Percentiles rank a stretch among this genome's conserved stretches.
Evolutionary conservation across 2,113 vertebrate species (phyloP).

Genomic region (Nansenia antarctica): DNA sequence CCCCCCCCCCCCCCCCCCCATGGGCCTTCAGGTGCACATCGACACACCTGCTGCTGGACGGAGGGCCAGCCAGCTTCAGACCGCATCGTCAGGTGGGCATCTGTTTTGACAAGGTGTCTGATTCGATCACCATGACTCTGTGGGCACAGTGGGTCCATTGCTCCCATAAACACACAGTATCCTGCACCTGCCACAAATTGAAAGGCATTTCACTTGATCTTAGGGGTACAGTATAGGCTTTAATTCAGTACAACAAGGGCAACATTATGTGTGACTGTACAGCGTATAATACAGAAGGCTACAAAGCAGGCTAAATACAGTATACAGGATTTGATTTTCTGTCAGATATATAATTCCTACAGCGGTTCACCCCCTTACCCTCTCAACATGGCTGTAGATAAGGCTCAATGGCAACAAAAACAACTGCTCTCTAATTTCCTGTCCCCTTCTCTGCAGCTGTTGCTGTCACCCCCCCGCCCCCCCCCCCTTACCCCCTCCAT

Average conservation of each 20-base stretch:
- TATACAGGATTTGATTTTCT: not conserved
- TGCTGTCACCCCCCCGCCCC: slow-evolving; percentile 49
- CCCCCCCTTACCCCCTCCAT: slow-evolving; percentile 39
- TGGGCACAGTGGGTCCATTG: slow-evolving; percentile 37
- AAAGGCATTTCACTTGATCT: slow-evolving; percentile 21
- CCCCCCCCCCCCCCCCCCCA: no score
- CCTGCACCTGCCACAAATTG: slow-evolving; percentile 16
- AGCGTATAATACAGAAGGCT: not conserved
- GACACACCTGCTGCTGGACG: slow-evolving; percentile 41
- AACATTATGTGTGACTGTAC: not conserved
- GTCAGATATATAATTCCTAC: not conserved
- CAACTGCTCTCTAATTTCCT: slow-evolving; percentile 57
- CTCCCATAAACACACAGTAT: slow-evolving; percentile 26
- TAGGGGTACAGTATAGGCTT: not conserved
- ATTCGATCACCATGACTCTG: slow-evolving; percentile 59
- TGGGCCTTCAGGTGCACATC: slow-evolving; percentile 50
- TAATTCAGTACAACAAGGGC: not conserved
- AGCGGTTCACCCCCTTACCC: not conserved
- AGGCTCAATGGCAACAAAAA: slow-evolving; percentile 43
- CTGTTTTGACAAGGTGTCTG: slow-evolving; percentile 64
- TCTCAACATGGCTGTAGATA: slow-evolving; percentile 7
- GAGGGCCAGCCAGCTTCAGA: slow-evolving; percentile 45
- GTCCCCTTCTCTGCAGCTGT: slow-evolving; percentile 67
- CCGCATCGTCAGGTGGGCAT: slow-evolving; percentile 55
- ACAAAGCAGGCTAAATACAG: not conserved